Base-by-base conservation (phyloP, 2,888 invertebrate genomes). In the Synergus laeviventris region DNA sequence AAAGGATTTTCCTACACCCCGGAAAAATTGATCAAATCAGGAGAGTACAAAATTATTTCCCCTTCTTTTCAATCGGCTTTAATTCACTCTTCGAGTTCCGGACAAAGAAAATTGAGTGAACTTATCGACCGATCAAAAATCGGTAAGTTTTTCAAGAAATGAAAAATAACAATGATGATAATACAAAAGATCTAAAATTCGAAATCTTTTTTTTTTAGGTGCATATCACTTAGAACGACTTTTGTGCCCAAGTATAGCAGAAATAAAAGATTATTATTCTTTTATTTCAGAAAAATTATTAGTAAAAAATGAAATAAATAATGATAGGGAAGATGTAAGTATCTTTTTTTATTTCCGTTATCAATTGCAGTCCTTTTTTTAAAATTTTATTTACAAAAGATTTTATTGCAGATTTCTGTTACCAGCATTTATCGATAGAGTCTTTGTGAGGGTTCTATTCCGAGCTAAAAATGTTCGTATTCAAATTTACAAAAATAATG, bases 41-140 rank as follows among this genome's bases (percentile, higher is more conserved):
- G 87, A n/a, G 86, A 88, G 49, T 90, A 88, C 73, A 83, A 87
- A 62, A 89, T 90, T 79, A 82, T 88, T 49, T 78, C 85, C 5
- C 88, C 89, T 4, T 86, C 87, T 12, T 31, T 70, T 36, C 70
- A 49, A 70, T 49, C 45, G 31, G 70, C 49, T 49, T 70, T 45
- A 1, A 70, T 70, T 49, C 70, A 70, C 31, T 70, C 70, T 49
- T 70, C 31, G 16, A 49, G 7, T 12, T 70, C n/a, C n/a, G 16
- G 70, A 31, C 70, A 60, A 59, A 80, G 66, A 73, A 81, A 78
- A 75, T 74, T 83, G n/a, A 79, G 70, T 54, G 76, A 79, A 60
- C 76, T 84, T 31, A 83, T 83, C 74, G 84, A 84, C 66, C 36
- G 76, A 9, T 77, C 77, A 60, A 75, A 76, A 66, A 66, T 82